These are phyloP conservation scores for Ceyx cyanopectus DNA, from an alignment of 2,113 vertebrate genomes.

Conservation along the genomic window DNA sequence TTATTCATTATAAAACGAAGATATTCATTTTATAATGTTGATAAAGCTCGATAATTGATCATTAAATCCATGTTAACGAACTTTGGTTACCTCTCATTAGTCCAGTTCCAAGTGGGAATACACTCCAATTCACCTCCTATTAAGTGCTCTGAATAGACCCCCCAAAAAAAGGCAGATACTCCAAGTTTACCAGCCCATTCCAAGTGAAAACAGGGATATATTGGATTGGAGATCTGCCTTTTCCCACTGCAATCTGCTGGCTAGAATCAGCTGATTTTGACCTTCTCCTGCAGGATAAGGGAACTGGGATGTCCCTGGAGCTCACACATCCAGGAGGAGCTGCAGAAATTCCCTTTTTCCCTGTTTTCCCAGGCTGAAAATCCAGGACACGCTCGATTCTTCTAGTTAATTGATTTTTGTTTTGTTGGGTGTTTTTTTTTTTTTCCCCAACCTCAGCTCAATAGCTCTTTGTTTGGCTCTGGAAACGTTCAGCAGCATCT, in stretches of 20 bases:
- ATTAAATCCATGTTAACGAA: background rate
- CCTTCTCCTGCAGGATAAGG: background rate
- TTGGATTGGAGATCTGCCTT: background rate
- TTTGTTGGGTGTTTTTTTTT: background rate
- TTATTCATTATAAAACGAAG: no score
- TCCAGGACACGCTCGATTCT: background rate
- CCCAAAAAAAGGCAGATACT: background rate
- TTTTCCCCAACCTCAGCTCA: background rate
- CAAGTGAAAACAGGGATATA: background rate
- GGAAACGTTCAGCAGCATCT: slow-evolving; percentile 35
- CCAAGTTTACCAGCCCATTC: background rate
- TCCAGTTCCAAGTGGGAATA: background rate
- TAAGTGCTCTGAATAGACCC: background rate
- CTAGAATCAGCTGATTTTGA: rapidly evolving
- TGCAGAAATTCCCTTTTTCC: no score
- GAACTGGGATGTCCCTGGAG: no score
- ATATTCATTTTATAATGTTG: no score
- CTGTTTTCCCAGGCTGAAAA: background rate
- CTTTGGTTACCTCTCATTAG: background rate
- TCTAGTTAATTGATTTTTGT: background rate
- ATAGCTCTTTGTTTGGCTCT: slow-evolving; percentile 42
- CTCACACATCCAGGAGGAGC: no score
- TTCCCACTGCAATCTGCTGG: background rate
- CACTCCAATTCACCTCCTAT: background rate
- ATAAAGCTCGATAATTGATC: background rate